These are phyloP conservation scores for Puntigrus tetrazona DNA, from an alignment of 2,113 vertebrate species.

Conservation along the genomic window DNA sequence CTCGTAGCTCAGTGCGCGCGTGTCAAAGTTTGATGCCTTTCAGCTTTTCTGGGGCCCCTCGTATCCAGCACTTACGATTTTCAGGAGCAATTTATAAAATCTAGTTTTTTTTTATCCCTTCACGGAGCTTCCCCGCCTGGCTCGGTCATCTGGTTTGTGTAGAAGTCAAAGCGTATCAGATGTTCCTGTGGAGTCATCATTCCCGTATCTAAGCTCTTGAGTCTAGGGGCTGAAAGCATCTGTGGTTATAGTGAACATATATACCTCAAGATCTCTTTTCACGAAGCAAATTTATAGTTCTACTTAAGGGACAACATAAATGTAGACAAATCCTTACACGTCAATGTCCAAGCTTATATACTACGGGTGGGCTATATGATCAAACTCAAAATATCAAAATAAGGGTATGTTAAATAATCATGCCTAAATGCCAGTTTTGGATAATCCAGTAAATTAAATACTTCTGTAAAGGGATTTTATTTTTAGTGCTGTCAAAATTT, in stretches of 20 bases:
- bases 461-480: too few relatives aligned
- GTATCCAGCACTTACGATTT: neutral
- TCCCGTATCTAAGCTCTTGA: neutral
- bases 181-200: slow-evolving; percentile 24
- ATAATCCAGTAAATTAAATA: neutral
- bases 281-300: neutral
- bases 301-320: neutral
- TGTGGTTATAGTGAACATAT: neutral
- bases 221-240: slow-evolving; percentile 14
- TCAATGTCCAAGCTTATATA: neutral
- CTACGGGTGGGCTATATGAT: neutral
- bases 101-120: slow-evolving; percentile 13
- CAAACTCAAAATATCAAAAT: neutral
- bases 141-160: slow-evolving; percentile 42
- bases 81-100: slow-evolving; percentile 34
- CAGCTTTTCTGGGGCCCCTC: slow-evolving; percentile 24
- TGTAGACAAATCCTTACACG: neutral
- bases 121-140: neutral
- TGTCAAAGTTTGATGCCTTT: slow-evolving; percentile 38
- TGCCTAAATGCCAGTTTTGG: neutral
- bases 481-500: too few relatives aligned
- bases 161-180: slow-evolving; percentile 29
- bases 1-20: slow-evolving; percentile 2
- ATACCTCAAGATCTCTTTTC: neutral
- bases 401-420: neutral